Base-by-base conservation (phyloP, 1,140 invertebrate genomes). In the Formica selysi region DNA sequence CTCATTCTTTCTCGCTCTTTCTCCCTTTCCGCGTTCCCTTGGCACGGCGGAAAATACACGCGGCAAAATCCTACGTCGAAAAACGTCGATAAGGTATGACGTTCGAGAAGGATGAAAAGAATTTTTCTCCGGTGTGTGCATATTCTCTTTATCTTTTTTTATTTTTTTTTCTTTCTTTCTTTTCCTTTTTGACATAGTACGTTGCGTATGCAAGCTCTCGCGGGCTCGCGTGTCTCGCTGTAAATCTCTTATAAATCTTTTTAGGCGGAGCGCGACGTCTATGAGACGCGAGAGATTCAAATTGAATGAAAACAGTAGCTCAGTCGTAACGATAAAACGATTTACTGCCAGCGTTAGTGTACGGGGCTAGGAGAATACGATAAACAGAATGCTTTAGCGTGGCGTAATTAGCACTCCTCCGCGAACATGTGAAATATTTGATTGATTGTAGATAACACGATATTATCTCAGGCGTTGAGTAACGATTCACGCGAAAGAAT, bases 81-180 rank as follows among this genome's bases (percentile, higher is more conserved):
- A 80, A 89, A 79, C 51, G 88, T 88, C 88, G 71, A 89, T 89
- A 89, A 89, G 73, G 59, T 64, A 89, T 89, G 88, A 89, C 71
- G 81, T 76, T 78, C 73, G 81, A 64, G 73, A 85, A 51, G 44
- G 32, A 85, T 85, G 81, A 78, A 65, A 85, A 65, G 22, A 64
- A 85, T 65, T 85, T 41, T 62, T 73, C 51, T 44, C 36, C n/a
- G 4, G 26, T 6, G 36, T 10, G 41, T 41, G 32, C 54, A n/a
- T 29, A 57, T 41, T 51, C 48, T 16, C 19, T 2, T 32, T 32
- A 32, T 32, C 3, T 16, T 0, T 51, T 51, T 44, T 38, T 80
- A 57, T 59, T 61, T 38, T 65, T 13, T n/a, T 13, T n/a, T 29
- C n/a, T 32, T 32, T n/a, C 10, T 44, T 19, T 41, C 38, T n/a